These are phyloP conservation scores for Flexamia atlantica DNA, from an alignment of 2,888 invertebrate genomes.

Conservation along the genomic window DNA sequence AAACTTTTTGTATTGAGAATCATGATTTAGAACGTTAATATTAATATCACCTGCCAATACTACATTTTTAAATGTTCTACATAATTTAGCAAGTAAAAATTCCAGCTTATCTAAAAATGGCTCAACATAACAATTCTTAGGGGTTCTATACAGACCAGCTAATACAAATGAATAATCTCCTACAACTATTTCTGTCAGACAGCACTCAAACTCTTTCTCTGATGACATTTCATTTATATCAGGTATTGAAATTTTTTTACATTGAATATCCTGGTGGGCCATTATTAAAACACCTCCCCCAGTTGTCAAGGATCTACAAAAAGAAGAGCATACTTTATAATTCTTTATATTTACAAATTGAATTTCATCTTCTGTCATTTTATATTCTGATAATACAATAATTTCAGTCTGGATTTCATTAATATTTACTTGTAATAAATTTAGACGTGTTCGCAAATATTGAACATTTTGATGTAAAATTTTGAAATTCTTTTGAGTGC, in stretches of 20 bases:
- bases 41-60: neutral
- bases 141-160: neutral
- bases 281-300: neutral
- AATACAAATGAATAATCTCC: neutral
- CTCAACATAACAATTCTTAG: neutral
- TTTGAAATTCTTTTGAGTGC: too few species aligned
- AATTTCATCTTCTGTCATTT: neutral
- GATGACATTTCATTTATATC: neutral
- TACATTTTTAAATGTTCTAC: neutral
- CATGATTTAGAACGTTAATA: neutral
- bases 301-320: neutral
- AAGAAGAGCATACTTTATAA: conserved; percentile 3
- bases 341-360: neutral
- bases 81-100: neutral
- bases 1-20: neutral
- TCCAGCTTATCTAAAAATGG: conserved; percentile 4
- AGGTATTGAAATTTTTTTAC: neutral
- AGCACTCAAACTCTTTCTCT: conserved; percentile 25
- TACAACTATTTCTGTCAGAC: neutral
- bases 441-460: neutral
- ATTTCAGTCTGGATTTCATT: neutral
- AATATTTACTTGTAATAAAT: neutral
- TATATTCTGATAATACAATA: neutral
- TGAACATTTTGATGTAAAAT: neutral
- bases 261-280: neutral